Evolutionary conservation across 2,888 invertebrate genomes (phyloP).

Genomic region (Heliconius ethilla): DNA sequence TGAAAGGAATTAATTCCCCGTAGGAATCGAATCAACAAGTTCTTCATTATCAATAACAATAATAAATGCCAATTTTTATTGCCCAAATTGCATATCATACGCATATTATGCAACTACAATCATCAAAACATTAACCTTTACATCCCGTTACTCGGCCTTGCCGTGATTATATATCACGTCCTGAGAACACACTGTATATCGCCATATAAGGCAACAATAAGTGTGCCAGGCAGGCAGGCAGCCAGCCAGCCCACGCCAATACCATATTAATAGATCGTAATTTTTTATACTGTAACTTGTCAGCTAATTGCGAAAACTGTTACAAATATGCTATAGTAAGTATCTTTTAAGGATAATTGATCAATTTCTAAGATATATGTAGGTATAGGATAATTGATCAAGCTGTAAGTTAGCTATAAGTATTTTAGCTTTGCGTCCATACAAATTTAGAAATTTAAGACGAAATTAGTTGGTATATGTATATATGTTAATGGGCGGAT

Average conservation of each 20-base stretch:
- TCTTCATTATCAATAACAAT: not conserved
- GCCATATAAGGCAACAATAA: constrained; percentile 49
- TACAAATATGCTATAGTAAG: constrained; percentile 23
- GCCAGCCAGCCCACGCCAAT: constrained; percentile 45
- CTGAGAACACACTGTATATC: constrained; percentile 44
- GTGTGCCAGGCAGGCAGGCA: constrained; percentile 41
- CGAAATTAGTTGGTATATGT: no score
- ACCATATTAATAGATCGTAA: constrained; percentile 44
- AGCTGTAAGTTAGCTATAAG: no score
- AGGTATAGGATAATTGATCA: no score
- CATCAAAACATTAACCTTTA: constrained; percentile 24
- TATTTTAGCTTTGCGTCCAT: no score
- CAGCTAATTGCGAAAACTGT: constrained; percentile 36
- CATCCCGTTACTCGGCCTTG: constrained; percentile 23
- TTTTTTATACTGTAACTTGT: constrained; percentile 44
- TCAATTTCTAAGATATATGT: not conserved
- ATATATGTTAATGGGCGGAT: no score
- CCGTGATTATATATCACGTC: constrained; percentile 30
- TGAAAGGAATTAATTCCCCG: no score
- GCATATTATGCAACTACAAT: not conserved
- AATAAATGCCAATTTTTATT: not conserved
- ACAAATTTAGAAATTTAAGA: no score
- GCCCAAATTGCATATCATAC: not conserved
- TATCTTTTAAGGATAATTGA: constrained; percentile 23
- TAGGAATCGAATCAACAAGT: no score